Evolutionary conservation across 2,113 vertebrate genomes (phyloP), one percentile per base, ranked within the genome.

Genomic region (Alligator sinensis): DNA sequence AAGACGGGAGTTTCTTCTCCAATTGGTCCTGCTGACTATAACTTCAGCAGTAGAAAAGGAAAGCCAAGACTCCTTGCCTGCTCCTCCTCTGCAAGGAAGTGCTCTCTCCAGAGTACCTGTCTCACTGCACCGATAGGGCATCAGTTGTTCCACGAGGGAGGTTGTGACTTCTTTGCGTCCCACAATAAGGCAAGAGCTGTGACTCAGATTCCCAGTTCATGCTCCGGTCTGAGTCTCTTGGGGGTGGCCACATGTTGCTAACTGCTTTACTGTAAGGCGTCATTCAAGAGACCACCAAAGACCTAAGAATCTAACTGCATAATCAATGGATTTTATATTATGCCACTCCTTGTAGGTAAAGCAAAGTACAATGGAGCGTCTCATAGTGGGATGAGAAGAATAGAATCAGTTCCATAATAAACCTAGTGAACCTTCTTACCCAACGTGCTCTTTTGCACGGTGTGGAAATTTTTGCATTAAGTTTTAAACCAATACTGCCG

Each of bases 401-500:
- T 72, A 54, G 38, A 59, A 38, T 77, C 14, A 24, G 3, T 84
- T 30, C 80, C 25, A 63, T 55, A 68, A 68, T 47, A 86, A 54
- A 77, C 5, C 28, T 19, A 72, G 57, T 24, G 54, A 90, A 78
- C 58, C 22, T 80, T 66, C 74, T 66, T 82, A 54, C 28, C 5
- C 13, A 47, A 24, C 27, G 55, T 87, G 38, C 17, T 80, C 82
- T 85, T 91, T 7, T 63, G 84, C 30, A 82, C 59, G 66, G 63
- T 62, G 38, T n/a, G 60, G 55, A 27, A 6, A 11, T 14, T 74
- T 87, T 93, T 89, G 1, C 38, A 13, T 77, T n/a, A 85, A 94
- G 82, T 1, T 86, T 47, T 77, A 95, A 94, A 78, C 14, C 90
- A 80, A 86, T 22, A 59, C 90, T 92, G 94, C 66, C 82, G 91